Conservation (phyloP, 2,888 invertebrate genomes). For the Tyria jacobaeae region DNA sequence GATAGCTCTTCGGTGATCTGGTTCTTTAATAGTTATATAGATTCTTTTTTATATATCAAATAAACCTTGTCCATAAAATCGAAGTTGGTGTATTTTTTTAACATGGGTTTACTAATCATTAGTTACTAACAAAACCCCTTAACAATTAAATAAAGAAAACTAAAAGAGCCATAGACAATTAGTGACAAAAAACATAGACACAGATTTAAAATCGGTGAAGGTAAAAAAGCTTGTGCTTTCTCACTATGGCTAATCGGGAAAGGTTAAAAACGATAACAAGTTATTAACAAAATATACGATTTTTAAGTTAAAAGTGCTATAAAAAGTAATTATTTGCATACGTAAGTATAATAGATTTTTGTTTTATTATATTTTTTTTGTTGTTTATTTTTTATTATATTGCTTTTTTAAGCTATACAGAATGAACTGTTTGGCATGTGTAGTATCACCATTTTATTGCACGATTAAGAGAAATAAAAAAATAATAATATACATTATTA, state of each 20-base stretch:
- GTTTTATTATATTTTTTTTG: slow-evolving; percentile 60
- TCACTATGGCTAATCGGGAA: slow-evolving; percentile 72
- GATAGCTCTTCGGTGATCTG: slow-evolving; percentile 80
- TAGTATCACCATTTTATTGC: slow-evolving; percentile 61
- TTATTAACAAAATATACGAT: slow-evolving; percentile 55
- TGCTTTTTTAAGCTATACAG: slow-evolving; percentile 57
- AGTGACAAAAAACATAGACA: slow-evolving; percentile 50
- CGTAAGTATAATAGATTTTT: slow-evolving; percentile 78
- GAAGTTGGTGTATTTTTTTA: slow-evolving; percentile 85
- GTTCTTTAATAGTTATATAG: slow-evolving; percentile 76
- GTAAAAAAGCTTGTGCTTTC: slow-evolving; percentile 75
- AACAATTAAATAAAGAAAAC: slow-evolving; percentile 44
- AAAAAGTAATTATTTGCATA: slow-evolving; percentile 70
- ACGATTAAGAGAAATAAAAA: slow-evolving; percentile 45
- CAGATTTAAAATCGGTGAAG: slow-evolving; percentile 67
- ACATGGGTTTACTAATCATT: slow-evolving; percentile 84
- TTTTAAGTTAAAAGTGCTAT: slow-evolving; percentile 63
- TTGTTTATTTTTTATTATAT: slow-evolving; percentile 56
- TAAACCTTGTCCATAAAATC: slow-evolving; percentile 86
- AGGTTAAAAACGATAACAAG: slow-evolving; percentile 55
- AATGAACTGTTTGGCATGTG: slow-evolving; percentile 85
- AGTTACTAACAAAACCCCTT: slow-evolving; percentile 74
- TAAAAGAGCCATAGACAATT: slow-evolving; percentile 55
- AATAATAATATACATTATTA: slow-evolving; percentile 34
- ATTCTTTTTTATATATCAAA: slow-evolving; percentile 81